A percentile compares a stretch with the other conserved stretches of the same genome.
Conservation (phyloP, 2,113 vertebrate genomes). For the Nyctereutes procyonoides region DNA sequence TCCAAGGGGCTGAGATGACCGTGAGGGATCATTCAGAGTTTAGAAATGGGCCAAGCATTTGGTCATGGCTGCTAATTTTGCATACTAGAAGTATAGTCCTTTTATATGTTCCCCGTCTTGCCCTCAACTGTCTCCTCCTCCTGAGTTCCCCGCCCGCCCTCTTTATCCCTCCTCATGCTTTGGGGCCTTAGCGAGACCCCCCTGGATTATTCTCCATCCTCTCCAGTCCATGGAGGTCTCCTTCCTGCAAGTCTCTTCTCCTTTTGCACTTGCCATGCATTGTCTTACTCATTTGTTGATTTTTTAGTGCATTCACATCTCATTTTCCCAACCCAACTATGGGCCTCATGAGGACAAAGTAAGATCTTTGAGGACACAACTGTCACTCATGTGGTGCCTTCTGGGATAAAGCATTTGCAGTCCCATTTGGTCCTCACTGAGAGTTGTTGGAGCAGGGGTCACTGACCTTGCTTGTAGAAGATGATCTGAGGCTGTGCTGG, state of each 20-base stretch:
- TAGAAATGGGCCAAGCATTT: background rate
- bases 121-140: background rate
- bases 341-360: background rate
- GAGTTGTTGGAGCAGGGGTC: background rate
- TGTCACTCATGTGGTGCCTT: background rate
- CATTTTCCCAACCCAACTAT: background rate
- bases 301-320: background rate
- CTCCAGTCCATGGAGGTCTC: background rate
- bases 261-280: background rate
- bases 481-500: background rate
- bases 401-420: too few species aligned
- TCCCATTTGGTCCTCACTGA: background rate
- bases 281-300: background rate
- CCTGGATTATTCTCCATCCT: background rate
- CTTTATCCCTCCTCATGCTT: background rate
- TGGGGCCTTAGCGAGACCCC: background rate
- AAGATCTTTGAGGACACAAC: background rate
- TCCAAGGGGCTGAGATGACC: background rate
- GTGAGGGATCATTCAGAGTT: background rate
- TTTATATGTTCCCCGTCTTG: background rate
- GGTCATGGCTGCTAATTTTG: background rate
- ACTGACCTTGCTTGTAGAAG: background rate
- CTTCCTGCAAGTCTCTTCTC: background rate
- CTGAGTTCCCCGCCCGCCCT: rapidly evolving
- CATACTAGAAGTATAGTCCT: background rate